A percentile compares a stretch with the other conserved stretches of the same genome.
Conservation (phyloP, 2,113 vertebrate genomes). For the Melanerpes formicivorus region DNA sequence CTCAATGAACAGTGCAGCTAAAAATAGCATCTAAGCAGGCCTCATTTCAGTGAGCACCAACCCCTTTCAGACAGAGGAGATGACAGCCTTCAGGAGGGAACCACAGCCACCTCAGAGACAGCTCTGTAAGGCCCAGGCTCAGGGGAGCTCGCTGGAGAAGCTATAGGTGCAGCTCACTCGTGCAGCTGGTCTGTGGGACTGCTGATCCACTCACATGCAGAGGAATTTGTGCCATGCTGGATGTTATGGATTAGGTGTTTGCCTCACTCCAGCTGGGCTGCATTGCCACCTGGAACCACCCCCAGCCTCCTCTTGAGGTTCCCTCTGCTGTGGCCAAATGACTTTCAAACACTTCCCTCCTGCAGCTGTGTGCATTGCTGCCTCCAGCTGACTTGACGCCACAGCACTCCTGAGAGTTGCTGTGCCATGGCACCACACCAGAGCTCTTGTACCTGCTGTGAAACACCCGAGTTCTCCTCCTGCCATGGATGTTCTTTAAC, state of each 20-base stretch:
- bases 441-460: background rate
- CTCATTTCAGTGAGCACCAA: background rate
- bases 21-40: background rate
- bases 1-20: background rate
- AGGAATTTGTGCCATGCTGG: accelerated
- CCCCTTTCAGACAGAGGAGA: background rate
- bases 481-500: accelerated
- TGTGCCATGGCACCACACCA: accelerated
- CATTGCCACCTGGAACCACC: background rate
- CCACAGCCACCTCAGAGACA: background rate
- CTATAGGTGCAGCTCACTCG: accelerated
- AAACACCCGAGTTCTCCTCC: background rate
- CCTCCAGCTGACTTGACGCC: background rate
- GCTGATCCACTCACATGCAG: accelerated
- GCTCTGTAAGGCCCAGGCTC: background rate
- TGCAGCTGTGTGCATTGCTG: background rate
- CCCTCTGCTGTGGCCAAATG: background rate
- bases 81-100: background rate
- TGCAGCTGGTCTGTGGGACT: background rate
- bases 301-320: background rate
- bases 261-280: background rate
- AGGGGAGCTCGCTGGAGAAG: background rate
- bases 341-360: background rate
- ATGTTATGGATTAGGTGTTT: background rate
- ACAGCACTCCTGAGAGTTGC: accelerated